Base-by-base conservation (phyloP, 2,797 vertebrate genomes). In the Parauchenoglanis ngamensis region DNA sequence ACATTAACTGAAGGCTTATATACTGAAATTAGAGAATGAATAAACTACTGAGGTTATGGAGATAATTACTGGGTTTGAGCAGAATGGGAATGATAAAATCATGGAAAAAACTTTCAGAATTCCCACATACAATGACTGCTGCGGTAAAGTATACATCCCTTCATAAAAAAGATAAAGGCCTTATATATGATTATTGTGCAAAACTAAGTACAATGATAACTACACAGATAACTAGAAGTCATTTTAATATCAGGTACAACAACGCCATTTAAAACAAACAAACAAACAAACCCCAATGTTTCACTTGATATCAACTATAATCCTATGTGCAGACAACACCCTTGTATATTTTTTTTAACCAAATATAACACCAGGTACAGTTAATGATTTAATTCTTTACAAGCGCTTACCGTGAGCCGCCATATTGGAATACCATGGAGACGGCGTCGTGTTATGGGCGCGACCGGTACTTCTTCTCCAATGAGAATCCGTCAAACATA, bases 381-480 rank as follows among this genome's bases (percentile, higher is more conserved):
- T 1, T 46, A 67, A 82, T 7, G 15, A 63, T 49, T n/a, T 28
- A n/a, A 83, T 12, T 83, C 59, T 82, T 67, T 52, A 28, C 7
- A 46, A 84, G 21, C 28, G 40, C 91, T 92, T 90, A 93, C 92
- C 92, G 54, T 87, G 84, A 6, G 75, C 88, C 17, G 92, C 92
- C 92, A 93, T 93, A 12, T 91, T 93, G 67, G 78, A 83, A 91
- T 87, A 68, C 89, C 89, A 92, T 92, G 91, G 92, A 87, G 80
- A 93, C 91, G 59, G 91, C 88, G 70, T 89, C 77, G 31, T 52
- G 6, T 44, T 77, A 21, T 35, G 76, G 44, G 67, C 4, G 7
- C 75, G 1, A 44, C 44, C 1, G 65, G 19, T 6, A 52, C n/a
- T 21, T 7, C n/a, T 52, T 12, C 19, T 80, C 89, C 80, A 89